Base-by-base conservation (phyloP, 2,888 invertebrate genomes). In the Macrosiphum euphorbiae region DNA sequence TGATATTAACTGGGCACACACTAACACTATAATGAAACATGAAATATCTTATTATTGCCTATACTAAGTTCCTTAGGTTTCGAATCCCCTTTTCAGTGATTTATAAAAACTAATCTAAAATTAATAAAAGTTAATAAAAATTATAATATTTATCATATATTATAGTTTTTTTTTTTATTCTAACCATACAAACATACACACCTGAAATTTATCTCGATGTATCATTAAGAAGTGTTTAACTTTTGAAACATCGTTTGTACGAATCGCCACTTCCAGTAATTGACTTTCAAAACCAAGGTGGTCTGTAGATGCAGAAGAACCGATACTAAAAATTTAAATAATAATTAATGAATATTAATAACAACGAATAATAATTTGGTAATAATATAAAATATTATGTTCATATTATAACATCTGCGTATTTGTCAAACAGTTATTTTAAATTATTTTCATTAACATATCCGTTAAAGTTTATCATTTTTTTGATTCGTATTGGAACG, bases 181-280 rank as follows among this genome's bases (percentile, higher is more conserved):
- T 16, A 20, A 61, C 16, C 8, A 84, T 91, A 55, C 28, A 55
- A 24, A 50, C 0, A 1, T 61, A 92, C 92, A 5, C 0, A 96
- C 96, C 95, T 96, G 96, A 95, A 96, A 96, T 95, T 96, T 96
- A 95, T 96, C 96, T 95, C 96, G 96, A 95, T 96, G 96, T n/a
- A 96, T 95, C 94, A 96, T 96, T 86, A 96, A 95, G 95, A 96
- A 96, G 94, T 96, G 96, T 95, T 96, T 96, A 88, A 96, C 96
- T 88, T 96, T 95, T 94, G 95, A 95, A 44, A 96, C 96, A 95
- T 97, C 96, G 95, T 96, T 96, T 95, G 96, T 96, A 90, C 96
- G 96, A 90, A 96, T 96, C 13, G 96, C 96, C 91, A 96, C 95
- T 95, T 96, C 96, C 95, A 96, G 28, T 50, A 87, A 50, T 90